phyloP scores from a whole-genome alignment of 2,797 vertebrate genomes.

The Crax fasciolata region DNA sequence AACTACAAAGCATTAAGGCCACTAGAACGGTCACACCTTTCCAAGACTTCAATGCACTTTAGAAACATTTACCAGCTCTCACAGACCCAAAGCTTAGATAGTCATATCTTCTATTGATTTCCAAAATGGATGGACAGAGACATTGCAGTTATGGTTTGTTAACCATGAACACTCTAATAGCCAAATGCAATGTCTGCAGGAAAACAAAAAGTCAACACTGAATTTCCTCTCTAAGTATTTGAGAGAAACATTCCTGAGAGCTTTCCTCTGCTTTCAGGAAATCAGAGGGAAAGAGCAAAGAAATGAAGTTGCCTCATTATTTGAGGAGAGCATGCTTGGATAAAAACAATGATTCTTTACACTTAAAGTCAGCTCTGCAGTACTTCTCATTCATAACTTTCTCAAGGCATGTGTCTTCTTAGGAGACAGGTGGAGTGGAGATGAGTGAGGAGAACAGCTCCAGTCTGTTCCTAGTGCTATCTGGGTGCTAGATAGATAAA shows the following conservation, averaged over 20 bases:
- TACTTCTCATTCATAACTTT: background rate
- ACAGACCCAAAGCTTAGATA: background rate
- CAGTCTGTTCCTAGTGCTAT: too few species aligned
- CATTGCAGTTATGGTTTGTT: slow-evolving; percentile 12
- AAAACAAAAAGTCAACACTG: slow-evolving; percentile 20
- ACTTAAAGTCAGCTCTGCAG: background rate
- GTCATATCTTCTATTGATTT: slow-evolving; percentile 50
- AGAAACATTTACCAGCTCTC: background rate
- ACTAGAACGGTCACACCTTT: background rate
- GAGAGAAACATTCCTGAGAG: background rate
- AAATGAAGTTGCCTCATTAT: background rate
- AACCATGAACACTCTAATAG: background rate
- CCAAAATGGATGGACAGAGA: background rate
- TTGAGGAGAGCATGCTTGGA: background rate
- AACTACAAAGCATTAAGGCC: background rate
- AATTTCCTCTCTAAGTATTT: background rate
- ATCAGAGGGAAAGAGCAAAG: background rate
- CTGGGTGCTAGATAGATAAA: background rate
- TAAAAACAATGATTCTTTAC: background rate
- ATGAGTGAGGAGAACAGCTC: background rate
- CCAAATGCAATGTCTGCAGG: background rate
- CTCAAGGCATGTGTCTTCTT: accelerated
- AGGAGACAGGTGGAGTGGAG: background rate
- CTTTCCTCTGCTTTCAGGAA: background rate
- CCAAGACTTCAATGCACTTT: slow-evolving; percentile 11